A percentile compares a stretch with the other conserved stretches of the same genome.
phyloP scores from a whole-genome alignment of 2,797 vertebrate species.

The Clangula hyemalis region DNA sequence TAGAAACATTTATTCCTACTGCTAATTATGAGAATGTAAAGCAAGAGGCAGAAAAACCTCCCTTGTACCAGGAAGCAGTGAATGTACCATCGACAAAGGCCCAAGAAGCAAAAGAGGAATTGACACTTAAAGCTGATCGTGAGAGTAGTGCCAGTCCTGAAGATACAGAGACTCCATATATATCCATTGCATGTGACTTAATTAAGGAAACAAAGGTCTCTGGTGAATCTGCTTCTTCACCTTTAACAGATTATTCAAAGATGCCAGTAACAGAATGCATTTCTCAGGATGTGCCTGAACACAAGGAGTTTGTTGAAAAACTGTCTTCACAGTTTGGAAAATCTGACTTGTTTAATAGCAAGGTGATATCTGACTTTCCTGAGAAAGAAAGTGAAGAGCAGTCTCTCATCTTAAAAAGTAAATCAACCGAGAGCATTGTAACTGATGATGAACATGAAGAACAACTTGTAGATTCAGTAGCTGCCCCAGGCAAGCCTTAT shows the following conservation, averaged over 20 bases:
- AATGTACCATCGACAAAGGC: slow-evolving; percentile 73
- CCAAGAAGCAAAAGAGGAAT: slow-evolving; percentile 79
- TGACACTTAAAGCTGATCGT: slow-evolving; percentile 62
- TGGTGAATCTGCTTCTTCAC: slow-evolving; percentile 68
- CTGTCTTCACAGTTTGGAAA: slow-evolving; percentile 74
- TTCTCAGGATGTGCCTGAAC: slow-evolving; percentile 61
- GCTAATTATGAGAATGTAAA: slow-evolving; percentile 80
- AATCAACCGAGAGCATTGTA: slow-evolving; percentile 36
- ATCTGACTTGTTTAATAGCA: slow-evolving; percentile 73
- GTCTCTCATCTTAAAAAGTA: slow-evolving; percentile 46
- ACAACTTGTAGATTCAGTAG: slow-evolving; percentile 26
- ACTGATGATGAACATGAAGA: slow-evolving; percentile 47
- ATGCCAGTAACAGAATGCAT: slow-evolving; percentile 8
- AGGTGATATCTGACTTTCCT: slow-evolving; percentile 71
- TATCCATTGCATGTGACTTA: slow-evolving; percentile 90
- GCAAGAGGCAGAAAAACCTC: slow-evolving; percentile 85
- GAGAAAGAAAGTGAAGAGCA: slow-evolving; percentile 65
- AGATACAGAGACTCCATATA: slow-evolving; percentile 79
- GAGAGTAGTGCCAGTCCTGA: slow-evolving; percentile 69
- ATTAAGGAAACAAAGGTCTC: slow-evolving; percentile 87
- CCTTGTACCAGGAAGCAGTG: slow-evolving; percentile 83
- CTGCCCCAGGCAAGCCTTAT: slow-evolving; percentile 72
- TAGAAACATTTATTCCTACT: slow-evolving; percentile 57
- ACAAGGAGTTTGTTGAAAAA: slow-evolving; percentile 66
- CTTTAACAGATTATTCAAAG: slow-evolving; percentile 74